Base-by-base conservation (phyloP, 2,113 vertebrate genomes). In the Neotoma lepida region DNA sequence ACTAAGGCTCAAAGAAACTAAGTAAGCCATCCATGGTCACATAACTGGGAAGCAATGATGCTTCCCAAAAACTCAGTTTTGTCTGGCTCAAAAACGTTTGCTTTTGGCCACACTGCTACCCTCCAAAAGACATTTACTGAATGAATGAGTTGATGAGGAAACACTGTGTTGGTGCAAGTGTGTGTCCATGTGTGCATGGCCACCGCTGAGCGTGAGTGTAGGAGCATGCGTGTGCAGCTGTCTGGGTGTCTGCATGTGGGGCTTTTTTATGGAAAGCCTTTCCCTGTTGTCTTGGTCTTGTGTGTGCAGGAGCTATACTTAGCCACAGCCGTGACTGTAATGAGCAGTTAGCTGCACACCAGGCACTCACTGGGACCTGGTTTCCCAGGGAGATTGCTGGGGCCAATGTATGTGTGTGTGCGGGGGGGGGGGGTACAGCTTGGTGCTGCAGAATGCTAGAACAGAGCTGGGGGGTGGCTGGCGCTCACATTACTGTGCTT, bases 361-460 rank as follows among this genome's bases (percentile, higher is more conserved):
- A 97, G 94, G 81, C 96, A 44, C 87, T 96, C 94, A 58, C n/a
- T 91, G 93, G 96, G 95, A 96, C 95, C 96, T 96, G 96, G 97
- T 97, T 97, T 97, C 97, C 97, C 96, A 96, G 96, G 96, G 96
- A 97, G 97, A 96, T 96, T 26, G 64, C 96, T 15, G 51, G 89
- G 96, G 70, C 94, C 91, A 93, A 94, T 68, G 81, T 28, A 4
- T 92, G 41, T 68, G 85, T 74, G 74, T 63, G 56, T 6, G 35
- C 35, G 13, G 12, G 78, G 24, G 51, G 13, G 12, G 78, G 24
- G 51, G 71, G 92, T 92, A 78, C 63, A 51, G 71, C 74, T 81
- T 73, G 46, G 81, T 68, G 85, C 96, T 76, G 61, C 80, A 70
- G 74, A 87, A 87, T 0, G 13, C 56, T 58, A 35, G 46, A 93